Base-by-base conservation (phyloP, 2,888 invertebrate species). In the Caradrina kadenii region DNA sequence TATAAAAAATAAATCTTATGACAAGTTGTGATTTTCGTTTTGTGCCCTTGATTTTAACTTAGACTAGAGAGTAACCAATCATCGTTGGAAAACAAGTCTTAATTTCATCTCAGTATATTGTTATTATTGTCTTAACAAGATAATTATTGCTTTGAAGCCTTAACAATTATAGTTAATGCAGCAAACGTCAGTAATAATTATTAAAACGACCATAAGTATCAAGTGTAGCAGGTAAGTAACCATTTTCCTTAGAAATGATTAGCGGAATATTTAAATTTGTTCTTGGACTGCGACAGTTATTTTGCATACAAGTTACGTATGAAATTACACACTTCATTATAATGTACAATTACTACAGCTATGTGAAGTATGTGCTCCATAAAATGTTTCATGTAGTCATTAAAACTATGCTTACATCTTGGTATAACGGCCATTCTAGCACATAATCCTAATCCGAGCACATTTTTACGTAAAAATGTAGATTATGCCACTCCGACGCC, bases 401-500 rank as follows among this genome's bases (percentile, higher is more conserved):
- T 73, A 78, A 79, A 73, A 73, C 49, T 63, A 49, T 62, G 26
- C n/a, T 73, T 66, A 19, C 48, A 19, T 60, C 74, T 66, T 73
- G 19, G 50, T 22, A 42, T 52, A 56, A 73, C 39, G 49, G 48
- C 22, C 15, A 10, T 21, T 42, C 10, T 19, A 53, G 50, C 50
- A 60, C 45, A 73, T 55, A 66, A 55, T 55, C 48, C 42, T 65
- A 65, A 79, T 62, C 35, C 49, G 21, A n/a, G 22, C 59, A 59
- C 49, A 49, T 45, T 3, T 1, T 45, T 42, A 66, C 55, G 26
- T 31, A 52, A 66, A 77, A 63, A 75, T 84, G 82, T 85, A 82
- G 78, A 84, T 79, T 75, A 81, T 58, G 61, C 69, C 58, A 62
- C 58, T 64, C 22, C 22, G 13, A 64, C 72, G 71, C 68, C 55